These are phyloP conservation scores for Malacoraja senta DNA, from an alignment of 2,797 vertebrate genomes.

Conservation along the genomic window DNA sequence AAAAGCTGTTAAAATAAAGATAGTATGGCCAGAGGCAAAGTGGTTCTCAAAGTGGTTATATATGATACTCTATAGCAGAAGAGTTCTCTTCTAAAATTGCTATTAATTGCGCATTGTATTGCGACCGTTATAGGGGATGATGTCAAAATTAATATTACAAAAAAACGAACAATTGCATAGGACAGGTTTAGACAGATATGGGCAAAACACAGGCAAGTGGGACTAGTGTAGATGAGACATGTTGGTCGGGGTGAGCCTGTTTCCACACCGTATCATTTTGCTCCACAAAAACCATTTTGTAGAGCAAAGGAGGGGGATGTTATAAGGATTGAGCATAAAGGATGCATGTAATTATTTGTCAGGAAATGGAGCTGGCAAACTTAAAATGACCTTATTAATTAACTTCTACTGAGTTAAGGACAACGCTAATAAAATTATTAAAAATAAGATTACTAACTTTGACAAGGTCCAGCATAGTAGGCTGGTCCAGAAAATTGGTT, in stretches of 20 bases:
- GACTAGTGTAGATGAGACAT: too few species aligned
- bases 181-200: too few species aligned
- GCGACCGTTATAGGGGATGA: neutral
- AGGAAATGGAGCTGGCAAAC: neutral
- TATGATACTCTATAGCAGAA: neutral
- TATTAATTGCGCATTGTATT: neutral
- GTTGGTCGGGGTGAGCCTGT: too few species aligned
- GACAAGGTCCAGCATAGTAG: too few species aligned
- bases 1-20: neutral
- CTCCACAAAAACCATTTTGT: neutral
- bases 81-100: neutral
- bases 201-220: too few species aligned
- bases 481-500: too few species aligned
- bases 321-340: neutral
- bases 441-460: too few species aligned
- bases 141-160: neutral
- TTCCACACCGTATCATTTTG: too few species aligned
- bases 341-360: neutral
- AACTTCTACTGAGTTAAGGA: too few species aligned
- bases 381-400: neutral
- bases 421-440: too few species aligned
- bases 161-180: too few species aligned
- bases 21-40: too few species aligned
- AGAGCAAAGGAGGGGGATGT: neutral
- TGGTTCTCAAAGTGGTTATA: neutral